phyloP scores from a whole-genome alignment of 2,888 invertebrate species.

The Morpho achilles region DNA sequence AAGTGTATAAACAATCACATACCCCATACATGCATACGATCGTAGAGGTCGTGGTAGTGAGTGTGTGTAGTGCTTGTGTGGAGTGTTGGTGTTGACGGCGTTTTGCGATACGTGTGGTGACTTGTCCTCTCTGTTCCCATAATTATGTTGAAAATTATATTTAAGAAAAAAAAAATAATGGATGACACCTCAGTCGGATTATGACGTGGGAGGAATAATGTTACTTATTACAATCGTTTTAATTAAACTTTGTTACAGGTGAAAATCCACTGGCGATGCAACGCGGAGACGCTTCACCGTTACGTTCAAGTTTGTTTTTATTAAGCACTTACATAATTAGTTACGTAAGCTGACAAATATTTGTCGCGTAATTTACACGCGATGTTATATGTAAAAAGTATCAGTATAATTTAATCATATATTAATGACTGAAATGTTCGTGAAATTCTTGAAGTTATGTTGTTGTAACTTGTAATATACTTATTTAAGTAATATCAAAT shows the following conservation, averaged over 20 bases:
- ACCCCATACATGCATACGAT: too few species aligned
- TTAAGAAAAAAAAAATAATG: too few species aligned
- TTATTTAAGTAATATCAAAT: background rate
- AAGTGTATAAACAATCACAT: too few species aligned
- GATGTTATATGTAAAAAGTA: conserved; percentile 33
- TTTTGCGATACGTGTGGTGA: too few species aligned
- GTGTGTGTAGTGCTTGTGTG: too few species aligned
- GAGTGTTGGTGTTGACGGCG: too few species aligned
- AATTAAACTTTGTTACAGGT: conserved; percentile 46
- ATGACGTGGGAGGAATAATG: background rate
- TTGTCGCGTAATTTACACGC: conserved; percentile 60
- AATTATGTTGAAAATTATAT: too few species aligned
- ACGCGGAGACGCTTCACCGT: conserved; percentile 51
- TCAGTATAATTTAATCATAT: background rate
- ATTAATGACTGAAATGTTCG: conserved; percentile 1
- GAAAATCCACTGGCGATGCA: conserved; percentile 77
- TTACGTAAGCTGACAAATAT: conserved; percentile 64
- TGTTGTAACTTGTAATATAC: conserved; percentile 2
- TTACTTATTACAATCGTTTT: conserved; percentile 8
- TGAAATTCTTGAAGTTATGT: background rate
- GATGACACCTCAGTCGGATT: too few species aligned
- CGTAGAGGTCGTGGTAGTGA: too few species aligned
- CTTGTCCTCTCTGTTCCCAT: too few species aligned
- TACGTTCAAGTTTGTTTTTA: conserved; percentile 54
- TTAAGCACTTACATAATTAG: conserved; percentile 54